phyloP scores from a whole-genome alignment of 2,113 vertebrate genomes.

The Silurus meridionalis region DNA sequence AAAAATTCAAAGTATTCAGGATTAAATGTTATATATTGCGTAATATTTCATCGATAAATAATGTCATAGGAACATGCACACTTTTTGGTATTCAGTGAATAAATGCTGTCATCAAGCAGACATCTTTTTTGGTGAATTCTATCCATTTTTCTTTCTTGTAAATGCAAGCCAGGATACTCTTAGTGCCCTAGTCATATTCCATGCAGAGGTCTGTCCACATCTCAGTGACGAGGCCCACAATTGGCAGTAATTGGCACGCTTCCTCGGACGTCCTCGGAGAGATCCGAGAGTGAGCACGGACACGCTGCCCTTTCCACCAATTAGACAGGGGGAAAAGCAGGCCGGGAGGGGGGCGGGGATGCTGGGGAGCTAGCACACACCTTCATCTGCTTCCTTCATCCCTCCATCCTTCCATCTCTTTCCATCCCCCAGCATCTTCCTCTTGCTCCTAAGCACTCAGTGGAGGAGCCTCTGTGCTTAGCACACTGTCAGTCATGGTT shows the following conservation, averaged over 20 bases:
- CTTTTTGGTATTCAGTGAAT: slow-evolving; percentile 1
- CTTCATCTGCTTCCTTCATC: slow-evolving; percentile 65
- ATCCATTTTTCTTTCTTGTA: not conserved
- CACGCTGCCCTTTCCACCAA: slow-evolving; percentile 77
- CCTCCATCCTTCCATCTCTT: slow-evolving; percentile 24
- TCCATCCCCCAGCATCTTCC: slow-evolving; percentile 29
- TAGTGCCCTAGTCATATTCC: slow-evolving; percentile 67
- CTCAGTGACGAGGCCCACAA: slow-evolving; percentile 74
- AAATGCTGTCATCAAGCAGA: slow-evolving; percentile 11
- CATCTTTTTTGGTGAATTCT: not conserved
- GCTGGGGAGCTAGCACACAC: slow-evolving; percentile 60
- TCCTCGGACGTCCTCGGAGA: slow-evolving; percentile 74
- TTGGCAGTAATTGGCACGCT: slow-evolving; percentile 80
- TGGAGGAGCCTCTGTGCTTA: slow-evolving; percentile 57
- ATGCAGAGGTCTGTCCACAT: slow-evolving; percentile 77
- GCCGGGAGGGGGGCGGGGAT: slow-evolving; percentile 59
- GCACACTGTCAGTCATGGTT: slow-evolving; percentile 26
- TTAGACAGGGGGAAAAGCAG: slow-evolving; percentile 68
- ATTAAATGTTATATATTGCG: not conserved
- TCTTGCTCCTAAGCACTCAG: slow-evolving; percentile 51
- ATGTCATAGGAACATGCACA: not conserved
- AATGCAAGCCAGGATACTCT: slow-evolving; percentile 50
- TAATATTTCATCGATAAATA: not conserved
- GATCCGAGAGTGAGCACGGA: slow-evolving; percentile 68
- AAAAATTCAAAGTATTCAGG: not conserved